Conservation (phyloP, 1,140 invertebrate species). For the Mya arenaria region DNA sequence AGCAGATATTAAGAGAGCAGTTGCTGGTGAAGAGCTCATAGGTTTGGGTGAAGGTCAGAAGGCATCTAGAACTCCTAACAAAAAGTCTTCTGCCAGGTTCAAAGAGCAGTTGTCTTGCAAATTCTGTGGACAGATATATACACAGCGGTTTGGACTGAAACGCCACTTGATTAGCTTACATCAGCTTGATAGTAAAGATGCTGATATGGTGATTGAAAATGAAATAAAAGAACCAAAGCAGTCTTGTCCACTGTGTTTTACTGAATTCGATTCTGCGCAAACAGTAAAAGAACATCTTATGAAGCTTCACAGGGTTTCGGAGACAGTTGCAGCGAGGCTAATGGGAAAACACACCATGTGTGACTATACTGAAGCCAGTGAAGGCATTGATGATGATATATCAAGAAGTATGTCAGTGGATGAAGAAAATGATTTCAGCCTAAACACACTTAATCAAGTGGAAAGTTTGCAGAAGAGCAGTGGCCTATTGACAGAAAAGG, state of each 20-base stretch:
- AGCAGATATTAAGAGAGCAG: background rate
- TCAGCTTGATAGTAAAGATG: background rate
- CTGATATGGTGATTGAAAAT: slow-evolving; percentile 28
- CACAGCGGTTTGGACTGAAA: slow-evolving; percentile 35
- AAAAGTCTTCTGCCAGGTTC: background rate
- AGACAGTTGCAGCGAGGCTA: slow-evolving; percentile 32
- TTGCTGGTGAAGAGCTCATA: too few relatives aligned
- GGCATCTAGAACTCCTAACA: background rate
- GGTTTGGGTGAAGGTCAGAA: too few relatives aligned
- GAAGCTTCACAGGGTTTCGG: slow-evolving; percentile 33
- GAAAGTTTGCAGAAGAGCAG: too few relatives aligned
- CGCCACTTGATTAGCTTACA: slow-evolving; percentile 36
- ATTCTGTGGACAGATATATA: slow-evolving; percentile 36
- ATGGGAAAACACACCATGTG: slow-evolving; percentile 21
- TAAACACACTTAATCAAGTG: too few relatives aligned
- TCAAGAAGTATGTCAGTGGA: too few relatives aligned
- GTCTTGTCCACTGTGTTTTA: slow-evolving; percentile 42
- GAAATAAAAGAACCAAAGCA: slow-evolving; percentile 21
- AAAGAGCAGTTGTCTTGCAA: slow-evolving; percentile 33
- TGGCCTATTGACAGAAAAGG: too few relatives aligned
- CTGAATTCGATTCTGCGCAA: background rate
- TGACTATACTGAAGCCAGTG: slow-evolving; percentile 47
- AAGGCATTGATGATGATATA: background rate
- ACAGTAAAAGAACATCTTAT: slow-evolving; percentile 25
- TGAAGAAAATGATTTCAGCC: too few relatives aligned